Base-by-base conservation (phyloP, 2,888 invertebrate genomes). In the Pilophorus perplexus region DNA sequence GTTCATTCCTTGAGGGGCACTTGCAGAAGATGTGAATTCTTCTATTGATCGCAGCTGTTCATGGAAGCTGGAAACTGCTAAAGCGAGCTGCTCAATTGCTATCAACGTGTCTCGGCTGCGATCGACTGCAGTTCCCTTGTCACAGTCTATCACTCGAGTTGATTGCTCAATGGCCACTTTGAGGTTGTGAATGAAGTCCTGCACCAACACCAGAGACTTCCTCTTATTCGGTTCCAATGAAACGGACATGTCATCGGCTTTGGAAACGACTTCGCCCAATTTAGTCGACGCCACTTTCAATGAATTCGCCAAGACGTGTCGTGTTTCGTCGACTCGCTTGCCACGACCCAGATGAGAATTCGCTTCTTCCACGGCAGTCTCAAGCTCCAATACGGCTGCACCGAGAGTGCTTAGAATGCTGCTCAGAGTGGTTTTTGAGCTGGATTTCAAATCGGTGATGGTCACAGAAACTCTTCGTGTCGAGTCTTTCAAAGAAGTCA, bases 381-480 rank as follows among this genome's bases (percentile, higher is more conserved):
- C 74, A 75, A 78, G 74, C 72, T 79, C 75, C 80, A 83, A 72
- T 77, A 78, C 4, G 74, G 74, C 12, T 74, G 54, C 16, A 54
- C 66, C 60, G 5, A 69, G 33, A 12, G 28, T 44, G 16, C 46
- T 22, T 16, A 69, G 46, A 33, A 69, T 27, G 12, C 42, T 18
- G 12, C 18, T 14, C 12, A 67, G 28, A 1, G 68, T 18, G 4
- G 38, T 20, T 18, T 54, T 23, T 1, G 16, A 16, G 20, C 28
- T 38, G 4, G 64, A 38, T 52, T 54, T 44, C 10, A 57, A 25
- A 16, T 22, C 42, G 0, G 37, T 38, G 20, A 69, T 54, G 18
- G 67, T 59, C 2, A 66, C 27, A n/a, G 59, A 52, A 23, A 67
- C 65, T 48, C 67, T 50, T 38, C 64, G 46, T 3, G 67, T 59